Conservation (phyloP, 2,113 vertebrate genomes). For the Okapia johnstoni region DNA sequence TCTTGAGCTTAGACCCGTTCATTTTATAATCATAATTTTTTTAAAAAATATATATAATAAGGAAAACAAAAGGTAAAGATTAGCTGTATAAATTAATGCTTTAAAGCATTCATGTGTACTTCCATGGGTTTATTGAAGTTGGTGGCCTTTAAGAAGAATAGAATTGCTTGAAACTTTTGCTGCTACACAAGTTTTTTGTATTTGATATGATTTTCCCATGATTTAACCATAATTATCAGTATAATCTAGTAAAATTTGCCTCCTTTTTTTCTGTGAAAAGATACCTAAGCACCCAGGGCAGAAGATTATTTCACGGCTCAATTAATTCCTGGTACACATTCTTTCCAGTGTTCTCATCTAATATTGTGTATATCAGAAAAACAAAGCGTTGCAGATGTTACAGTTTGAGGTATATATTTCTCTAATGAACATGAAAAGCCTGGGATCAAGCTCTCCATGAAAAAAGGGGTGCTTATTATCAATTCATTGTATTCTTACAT, state of each 20-base stretch:
- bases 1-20: not conserved
- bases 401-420: not conserved
- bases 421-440: not conserved
- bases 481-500: not conserved
- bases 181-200: not conserved
- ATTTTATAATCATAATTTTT: not conserved
- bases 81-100: not conserved
- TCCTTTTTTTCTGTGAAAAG: conserved; percentile 13
- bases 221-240: not conserved
- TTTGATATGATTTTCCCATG: not conserved
- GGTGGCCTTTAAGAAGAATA: not conserved
- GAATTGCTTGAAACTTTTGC: not conserved
- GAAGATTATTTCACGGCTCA: not conserved
- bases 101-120: not conserved
- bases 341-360: not conserved
- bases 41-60: not conserved
- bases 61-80: not conserved
- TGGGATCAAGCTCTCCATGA: not conserved
- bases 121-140: not conserved
- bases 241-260: not conserved
- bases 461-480: not conserved
- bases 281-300: not conserved
- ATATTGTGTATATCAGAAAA: not conserved
- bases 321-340: not conserved
- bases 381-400: not conserved